Percentiles rank a stretch among this genome's conserved stretches.
Conservation (phyloP, 2,888 invertebrate genomes). For the Limnephilus lunatus region DNA sequence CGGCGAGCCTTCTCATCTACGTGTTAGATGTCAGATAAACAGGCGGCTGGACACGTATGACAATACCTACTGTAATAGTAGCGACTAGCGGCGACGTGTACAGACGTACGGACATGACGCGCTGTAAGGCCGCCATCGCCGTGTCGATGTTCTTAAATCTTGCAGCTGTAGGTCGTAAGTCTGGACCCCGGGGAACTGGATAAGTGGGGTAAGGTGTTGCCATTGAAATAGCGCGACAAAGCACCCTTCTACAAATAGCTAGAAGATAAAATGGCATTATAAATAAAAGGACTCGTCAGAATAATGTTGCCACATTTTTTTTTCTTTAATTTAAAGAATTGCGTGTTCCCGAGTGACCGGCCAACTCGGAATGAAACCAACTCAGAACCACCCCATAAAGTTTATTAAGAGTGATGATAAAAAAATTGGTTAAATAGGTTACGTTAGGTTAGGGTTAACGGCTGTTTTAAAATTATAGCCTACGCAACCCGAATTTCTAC, state of each 20-base stretch:
- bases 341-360: too few species aligned
- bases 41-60: background rate
- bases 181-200: background rate
- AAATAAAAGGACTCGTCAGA: background rate
- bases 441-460: too few species aligned
- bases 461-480: too few species aligned
- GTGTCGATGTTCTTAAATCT: background rate
- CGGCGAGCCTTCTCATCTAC: background rate
- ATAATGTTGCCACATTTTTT: background rate
- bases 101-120: background rate
- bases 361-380: too few species aligned
- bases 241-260: background rate
- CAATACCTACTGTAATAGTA: background rate
- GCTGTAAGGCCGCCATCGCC: background rate
- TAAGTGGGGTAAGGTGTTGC: background rate
- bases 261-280: background rate
- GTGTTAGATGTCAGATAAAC: background rate
- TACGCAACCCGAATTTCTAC: too few species aligned
- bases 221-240: background rate
- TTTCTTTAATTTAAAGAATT: too few species aligned
- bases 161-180: background rate
- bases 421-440: too few species aligned
- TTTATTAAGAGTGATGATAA: too few species aligned
- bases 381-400: too few species aligned
- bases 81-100: background rate